Conservation (phyloP, 2,113 vertebrate species). For the Toxostoma redivivum region DNA sequence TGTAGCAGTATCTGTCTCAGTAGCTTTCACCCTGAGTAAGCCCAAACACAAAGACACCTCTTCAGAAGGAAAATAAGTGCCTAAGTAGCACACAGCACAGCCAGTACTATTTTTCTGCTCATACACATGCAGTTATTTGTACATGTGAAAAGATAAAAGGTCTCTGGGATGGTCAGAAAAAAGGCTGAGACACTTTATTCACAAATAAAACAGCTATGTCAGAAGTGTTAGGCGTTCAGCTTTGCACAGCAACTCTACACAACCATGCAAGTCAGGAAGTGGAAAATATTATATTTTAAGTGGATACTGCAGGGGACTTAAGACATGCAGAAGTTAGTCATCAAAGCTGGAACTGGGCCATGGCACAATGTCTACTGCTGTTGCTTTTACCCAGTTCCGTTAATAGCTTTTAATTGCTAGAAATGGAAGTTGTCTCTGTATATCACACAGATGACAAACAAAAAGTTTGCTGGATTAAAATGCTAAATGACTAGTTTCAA, state of each 20-base stretch:
- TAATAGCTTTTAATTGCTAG: slow-evolving; percentile 6
- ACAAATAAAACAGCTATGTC: not conserved
- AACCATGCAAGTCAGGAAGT: slow-evolving; percentile 54
- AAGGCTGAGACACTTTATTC: not conserved
- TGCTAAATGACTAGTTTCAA: not conserved
- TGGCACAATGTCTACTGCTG: not conserved
- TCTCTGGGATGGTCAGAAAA: not conserved
- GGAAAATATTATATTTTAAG: slow-evolving; percentile 62
- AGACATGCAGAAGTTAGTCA: slow-evolving; percentile 60
- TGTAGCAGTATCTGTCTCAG: not conserved
- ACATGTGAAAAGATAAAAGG: not conserved
- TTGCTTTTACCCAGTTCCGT: not conserved
- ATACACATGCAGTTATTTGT: not conserved
- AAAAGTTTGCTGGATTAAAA: not conserved
- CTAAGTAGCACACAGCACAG: not conserved
- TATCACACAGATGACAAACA: not conserved
- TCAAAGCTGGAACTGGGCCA: slow-evolving; percentile 42
- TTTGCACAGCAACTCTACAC: slow-evolving; percentile 11
- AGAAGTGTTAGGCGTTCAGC: not conserved
- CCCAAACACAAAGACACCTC: not conserved
- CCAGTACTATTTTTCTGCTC: not conserved
- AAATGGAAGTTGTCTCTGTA: not conserved
- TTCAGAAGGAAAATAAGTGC: not conserved
- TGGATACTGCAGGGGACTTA: slow-evolving; percentile 55
- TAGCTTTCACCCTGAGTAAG: not conserved